These are phyloP conservation scores for Oxyscelio sp. DNA, from an alignment of 2,888 invertebrate species.

Conservation along the genomic window DNA sequence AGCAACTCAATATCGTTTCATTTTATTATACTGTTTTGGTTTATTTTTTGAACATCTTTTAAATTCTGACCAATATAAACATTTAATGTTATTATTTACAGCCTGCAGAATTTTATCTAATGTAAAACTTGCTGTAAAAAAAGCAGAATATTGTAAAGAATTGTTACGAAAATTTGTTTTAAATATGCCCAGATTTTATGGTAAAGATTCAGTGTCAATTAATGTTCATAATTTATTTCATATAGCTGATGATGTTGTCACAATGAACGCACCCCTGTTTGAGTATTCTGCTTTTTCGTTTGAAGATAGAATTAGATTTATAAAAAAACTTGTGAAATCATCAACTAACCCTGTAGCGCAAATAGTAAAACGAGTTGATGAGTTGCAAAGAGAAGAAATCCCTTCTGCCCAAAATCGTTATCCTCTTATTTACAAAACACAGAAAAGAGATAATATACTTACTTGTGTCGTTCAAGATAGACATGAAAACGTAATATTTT, in stretches of 20 bases:
- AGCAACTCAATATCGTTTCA: conserved; percentile 74
- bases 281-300: conserved; percentile 31
- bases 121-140: conserved; percentile 27
- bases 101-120: conserved; percentile 34
- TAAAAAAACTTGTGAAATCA: conserved; percentile 33
- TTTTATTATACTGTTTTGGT: conserved; percentile 60
- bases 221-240: conserved; percentile 29
- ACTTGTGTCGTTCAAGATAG: not conserved
- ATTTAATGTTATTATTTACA: conserved; percentile 18
- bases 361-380: conserved; percentile 15
- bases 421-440: conserved; percentile 22
- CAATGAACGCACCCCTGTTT: conserved; percentile 25
- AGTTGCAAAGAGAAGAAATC: not conserved
- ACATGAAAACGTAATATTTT: not conserved
- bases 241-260: conserved; percentile 32
- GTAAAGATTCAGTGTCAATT: conserved; percentile 10
- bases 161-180: conserved; percentile 27
- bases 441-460: not conserved
- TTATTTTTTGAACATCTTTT: conserved; percentile 15
- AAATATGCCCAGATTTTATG: conserved; percentile 37
- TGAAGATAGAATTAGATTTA: conserved; percentile 19
- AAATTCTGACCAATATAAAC: conserved; percentile 14
- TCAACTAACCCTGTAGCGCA: conserved; percentile 17
- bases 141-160: conserved; percentile 9
- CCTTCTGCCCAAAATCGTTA: conserved; percentile 8